Conservation (phyloP, 2,888 invertebrate genomes). For the Nipponacmea schrenckii region DNA sequence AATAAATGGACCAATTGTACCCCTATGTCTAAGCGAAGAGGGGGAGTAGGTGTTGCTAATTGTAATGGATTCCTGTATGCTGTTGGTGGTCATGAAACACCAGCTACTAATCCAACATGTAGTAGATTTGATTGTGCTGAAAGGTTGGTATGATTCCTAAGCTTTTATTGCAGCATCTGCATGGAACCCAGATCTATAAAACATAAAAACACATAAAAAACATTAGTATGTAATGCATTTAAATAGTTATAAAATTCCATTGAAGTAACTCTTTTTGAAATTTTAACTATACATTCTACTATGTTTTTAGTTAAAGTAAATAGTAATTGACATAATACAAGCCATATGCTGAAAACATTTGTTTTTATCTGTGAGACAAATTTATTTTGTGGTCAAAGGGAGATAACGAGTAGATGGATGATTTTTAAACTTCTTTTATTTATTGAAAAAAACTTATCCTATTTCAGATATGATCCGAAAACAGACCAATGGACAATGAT, state of each 20-base stretch:
- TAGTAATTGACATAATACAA: no score
- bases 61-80: conserved; percentile 90
- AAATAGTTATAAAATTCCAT: no score
- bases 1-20: conserved; percentile 86
- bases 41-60: conserved; percentile 90
- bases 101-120: conserved; percentile 85
- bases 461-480: conserved; percentile 73
- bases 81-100: conserved; percentile 92
- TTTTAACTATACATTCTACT: no score
- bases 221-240: no score
- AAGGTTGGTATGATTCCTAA: conserved; percentile 72
- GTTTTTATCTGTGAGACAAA: no score
- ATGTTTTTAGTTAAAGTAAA: no score
- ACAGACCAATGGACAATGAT: conserved; percentile 89
- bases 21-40: conserved; percentile 86
- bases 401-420: no score
- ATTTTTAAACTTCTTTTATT: no score
- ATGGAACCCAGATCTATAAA: not conserved
- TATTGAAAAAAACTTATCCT: no score
- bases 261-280: no score
- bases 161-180: not conserved
- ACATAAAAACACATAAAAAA: not conserved
- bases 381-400: no score
- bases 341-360: no score
- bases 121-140: conserved; percentile 89